Percentiles rank a stretch among this genome's conserved stretches.
Conservation (phyloP, 2,113 vertebrate species). For the Pogonocichla stellata region DNA sequence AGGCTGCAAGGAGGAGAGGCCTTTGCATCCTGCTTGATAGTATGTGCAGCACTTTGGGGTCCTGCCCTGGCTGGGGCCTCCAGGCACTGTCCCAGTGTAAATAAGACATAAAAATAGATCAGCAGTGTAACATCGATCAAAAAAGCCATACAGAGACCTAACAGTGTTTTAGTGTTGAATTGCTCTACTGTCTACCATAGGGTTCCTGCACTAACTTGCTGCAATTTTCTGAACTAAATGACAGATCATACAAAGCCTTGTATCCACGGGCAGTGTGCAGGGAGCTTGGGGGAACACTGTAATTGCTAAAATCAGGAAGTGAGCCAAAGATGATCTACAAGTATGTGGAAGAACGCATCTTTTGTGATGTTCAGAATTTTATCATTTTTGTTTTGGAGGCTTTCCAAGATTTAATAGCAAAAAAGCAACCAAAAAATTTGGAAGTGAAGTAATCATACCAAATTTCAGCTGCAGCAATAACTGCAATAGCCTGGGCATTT, state of each 20-base stretch:
- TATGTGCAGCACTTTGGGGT: background rate
- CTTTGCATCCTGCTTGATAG: background rate
- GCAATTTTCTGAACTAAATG: background rate
- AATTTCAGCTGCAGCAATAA: background rate
- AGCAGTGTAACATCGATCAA: background rate
- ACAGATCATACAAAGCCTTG: background rate
- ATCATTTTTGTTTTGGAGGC: constrained; percentile 36
- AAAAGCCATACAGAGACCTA: background rate
- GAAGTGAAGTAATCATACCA: background rate
- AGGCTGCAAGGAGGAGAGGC: background rate
- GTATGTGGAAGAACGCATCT: constrained; percentile 1
- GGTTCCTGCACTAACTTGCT: background rate
- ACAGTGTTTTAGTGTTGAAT: background rate
- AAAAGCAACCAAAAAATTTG: background rate
- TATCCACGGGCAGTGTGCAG: background rate
- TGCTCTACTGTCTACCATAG: background rate
- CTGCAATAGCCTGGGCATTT: background rate
- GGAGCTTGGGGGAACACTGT: background rate
- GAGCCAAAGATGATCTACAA: background rate
- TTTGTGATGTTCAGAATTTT: constrained; percentile 31
- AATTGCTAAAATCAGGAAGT: background rate
- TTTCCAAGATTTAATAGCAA: background rate
- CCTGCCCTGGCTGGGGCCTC: background rate
- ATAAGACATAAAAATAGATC: constrained; percentile 46
- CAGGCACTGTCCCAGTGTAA: constrained; percentile 39